A percentile compares a stretch with the other conserved stretches of the same genome.
Evolutionary conservation across 2,888 invertebrate genomes (phyloP).

Genomic region (Ethmia dodecea): DNA sequence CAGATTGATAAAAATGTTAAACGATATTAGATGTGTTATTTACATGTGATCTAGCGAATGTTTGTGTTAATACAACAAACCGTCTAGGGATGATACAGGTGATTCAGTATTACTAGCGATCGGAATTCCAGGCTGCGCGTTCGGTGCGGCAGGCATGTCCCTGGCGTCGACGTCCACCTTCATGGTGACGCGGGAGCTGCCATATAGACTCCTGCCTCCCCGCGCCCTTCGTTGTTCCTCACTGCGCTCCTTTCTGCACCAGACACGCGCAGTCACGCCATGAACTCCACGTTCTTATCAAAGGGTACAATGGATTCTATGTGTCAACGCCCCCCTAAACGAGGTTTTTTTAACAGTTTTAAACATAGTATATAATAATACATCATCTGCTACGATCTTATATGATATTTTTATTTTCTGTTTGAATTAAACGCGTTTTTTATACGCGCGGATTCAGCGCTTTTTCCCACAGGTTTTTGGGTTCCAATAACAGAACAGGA

Average conservation of each 20-base stretch:
- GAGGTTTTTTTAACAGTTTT: neutral
- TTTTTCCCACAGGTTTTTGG: too few species aligned
- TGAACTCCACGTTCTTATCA: constrained; percentile 37
- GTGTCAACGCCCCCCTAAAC: neutral
- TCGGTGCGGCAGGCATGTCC: constrained; percentile 46
- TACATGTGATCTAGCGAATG: constrained; percentile 31
- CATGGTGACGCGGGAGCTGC: constrained; percentile 41
- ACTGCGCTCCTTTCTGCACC: constrained; percentile 52
- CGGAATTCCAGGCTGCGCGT: constrained; percentile 39
- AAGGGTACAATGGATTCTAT: constrained; percentile 20
- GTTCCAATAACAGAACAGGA: too few species aligned
- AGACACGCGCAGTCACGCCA: constrained; percentile 51
- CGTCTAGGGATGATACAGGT: constrained; percentile 65
- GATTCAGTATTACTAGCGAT: constrained; percentile 65
- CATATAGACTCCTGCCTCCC: constrained; percentile 42
- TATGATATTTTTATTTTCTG: neutral
- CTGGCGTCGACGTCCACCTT: constrained; percentile 55
- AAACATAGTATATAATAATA: neutral
- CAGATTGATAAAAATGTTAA: too few species aligned
- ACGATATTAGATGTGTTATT: constrained; percentile 32
- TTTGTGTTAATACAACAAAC: constrained; percentile 59
- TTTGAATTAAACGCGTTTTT: neutral
- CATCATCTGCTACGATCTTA: neutral
- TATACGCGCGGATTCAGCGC: too few species aligned
- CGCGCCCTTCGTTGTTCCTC: constrained; percentile 33